phyloP scores from a whole-genome alignment of 2,113 vertebrate species.

The Gymnobelideus leadbeateri region DNA sequence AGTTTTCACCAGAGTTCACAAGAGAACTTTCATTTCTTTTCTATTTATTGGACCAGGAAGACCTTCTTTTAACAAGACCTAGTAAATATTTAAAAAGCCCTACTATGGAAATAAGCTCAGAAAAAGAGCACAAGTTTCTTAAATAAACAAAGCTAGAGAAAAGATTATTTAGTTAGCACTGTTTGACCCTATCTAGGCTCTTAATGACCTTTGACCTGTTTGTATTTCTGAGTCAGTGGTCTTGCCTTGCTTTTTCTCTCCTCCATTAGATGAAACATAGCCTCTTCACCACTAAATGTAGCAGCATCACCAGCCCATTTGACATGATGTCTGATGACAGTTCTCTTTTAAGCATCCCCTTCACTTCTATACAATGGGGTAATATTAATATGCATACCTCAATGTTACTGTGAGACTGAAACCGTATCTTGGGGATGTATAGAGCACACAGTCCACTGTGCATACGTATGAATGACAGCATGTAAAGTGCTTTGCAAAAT shows the following conservation, averaged over 20 bases:
- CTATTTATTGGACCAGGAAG: neutral
- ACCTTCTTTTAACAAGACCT: neutral
- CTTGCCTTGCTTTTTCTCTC: neutral
- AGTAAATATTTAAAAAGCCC: conserved; percentile 8
- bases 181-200: neutral
- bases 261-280: neutral
- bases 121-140: neutral
- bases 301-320: neutral
- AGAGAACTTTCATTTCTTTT: neutral
- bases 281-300: neutral
- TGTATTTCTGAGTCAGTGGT: neutral
- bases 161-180: too few species aligned
- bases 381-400: neutral
- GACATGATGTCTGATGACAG: neutral
- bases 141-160: neutral
- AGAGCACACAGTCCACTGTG: neutral
- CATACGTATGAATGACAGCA: neutral
- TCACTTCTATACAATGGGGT: neutral
- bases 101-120: neutral
- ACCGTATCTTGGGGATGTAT: neutral
- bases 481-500: neutral
- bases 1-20: neutral
- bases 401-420: neutral
- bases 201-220: neutral
- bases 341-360: neutral